phyloP scores from a whole-genome alignment of 2,888 invertebrate species.

The Minunthozetes semirufus region DNA sequence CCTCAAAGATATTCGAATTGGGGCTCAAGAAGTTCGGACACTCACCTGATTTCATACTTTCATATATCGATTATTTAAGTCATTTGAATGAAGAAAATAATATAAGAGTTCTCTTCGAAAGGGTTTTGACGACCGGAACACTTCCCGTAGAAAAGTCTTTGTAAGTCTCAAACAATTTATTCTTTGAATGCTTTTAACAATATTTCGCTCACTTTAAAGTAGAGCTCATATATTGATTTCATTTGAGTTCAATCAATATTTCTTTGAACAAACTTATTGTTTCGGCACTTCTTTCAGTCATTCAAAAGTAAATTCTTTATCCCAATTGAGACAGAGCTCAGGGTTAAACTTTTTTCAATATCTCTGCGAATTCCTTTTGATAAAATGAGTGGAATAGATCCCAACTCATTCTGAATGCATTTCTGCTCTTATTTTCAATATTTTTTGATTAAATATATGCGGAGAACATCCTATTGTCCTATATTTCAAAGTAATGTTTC shows the following conservation, averaged over 20 bases:
- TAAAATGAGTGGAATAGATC: too few species aligned
- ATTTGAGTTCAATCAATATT: background rate
- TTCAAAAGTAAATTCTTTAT: too few species aligned
- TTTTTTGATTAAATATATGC: too few species aligned
- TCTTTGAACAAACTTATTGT: too few species aligned
- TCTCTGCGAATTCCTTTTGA: too few species aligned
- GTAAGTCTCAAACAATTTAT: constrained; percentile 50
- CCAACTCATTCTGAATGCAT: too few species aligned
- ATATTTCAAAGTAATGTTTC: too few species aligned
- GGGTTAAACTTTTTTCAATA: too few species aligned
- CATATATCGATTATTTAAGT: constrained; percentile 93
- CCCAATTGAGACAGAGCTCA: too few species aligned
- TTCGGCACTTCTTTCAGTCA: too few species aligned
- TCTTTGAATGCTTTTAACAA: constrained; percentile 47
- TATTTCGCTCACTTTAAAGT: background rate
- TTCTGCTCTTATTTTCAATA: too few species aligned
- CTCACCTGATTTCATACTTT: constrained; percentile 86
- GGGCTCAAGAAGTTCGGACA: constrained; percentile 94
- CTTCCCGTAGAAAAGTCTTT: constrained; percentile 84
- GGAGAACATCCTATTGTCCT: too few species aligned
- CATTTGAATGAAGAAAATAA: constrained; percentile 99
- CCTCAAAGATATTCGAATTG: constrained; percentile 91
- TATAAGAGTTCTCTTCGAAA: constrained; percentile 94
- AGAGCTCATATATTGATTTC: background rate
- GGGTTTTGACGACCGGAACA: constrained; percentile 77